These are phyloP conservation scores for Orthosia gothica DNA, from an alignment of 2,888 invertebrate species.

Conservation along the genomic window DNA sequence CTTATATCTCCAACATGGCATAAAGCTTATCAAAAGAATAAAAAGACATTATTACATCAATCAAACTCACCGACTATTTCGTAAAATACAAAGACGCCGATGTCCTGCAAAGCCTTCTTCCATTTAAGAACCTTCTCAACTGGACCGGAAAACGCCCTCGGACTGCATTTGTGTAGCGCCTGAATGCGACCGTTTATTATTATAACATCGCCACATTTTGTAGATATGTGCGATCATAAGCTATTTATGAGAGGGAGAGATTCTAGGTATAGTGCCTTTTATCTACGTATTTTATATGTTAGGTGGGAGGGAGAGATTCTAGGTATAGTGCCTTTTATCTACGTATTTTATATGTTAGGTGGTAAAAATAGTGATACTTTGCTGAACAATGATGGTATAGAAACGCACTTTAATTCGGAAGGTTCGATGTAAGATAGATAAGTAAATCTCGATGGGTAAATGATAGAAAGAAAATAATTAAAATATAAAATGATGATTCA, in stretches of 20 bases:
- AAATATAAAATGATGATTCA: no score
- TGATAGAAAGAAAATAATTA: no score
- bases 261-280: conserved; percentile 35
- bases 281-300: conserved; percentile 33
- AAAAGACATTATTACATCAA: conserved; percentile 57
- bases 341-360: conserved; percentile 29
- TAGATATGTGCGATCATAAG: conserved; percentile 60
- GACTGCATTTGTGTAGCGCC: conserved; percentile 84
- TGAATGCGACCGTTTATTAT: conserved; percentile 72
- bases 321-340: conserved; percentile 31
- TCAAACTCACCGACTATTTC: conserved; percentile 89
- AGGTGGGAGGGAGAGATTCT: conserved; percentile 33
- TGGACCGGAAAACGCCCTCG: conserved; percentile 88
- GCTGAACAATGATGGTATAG: background rate
- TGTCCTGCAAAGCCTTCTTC: conserved; percentile 88
- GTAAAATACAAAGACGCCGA: conserved; percentile 85
- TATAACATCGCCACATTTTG: conserved; percentile 65
- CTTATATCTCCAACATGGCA: conserved; percentile 27
- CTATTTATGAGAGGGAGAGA: conserved; percentile 53
- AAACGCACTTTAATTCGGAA: background rate
- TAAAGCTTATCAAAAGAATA: conserved; percentile 47
- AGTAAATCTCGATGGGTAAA: no score
- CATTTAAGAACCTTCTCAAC: conserved; percentile 91
- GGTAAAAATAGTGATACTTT: conserved; percentile 26
- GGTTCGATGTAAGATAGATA: background rate